A percentile compares a stretch with the other conserved stretches of the same genome.
phyloP scores from a whole-genome alignment of 2,888 invertebrate genomes.

The Nomada goodeniana region DNA sequence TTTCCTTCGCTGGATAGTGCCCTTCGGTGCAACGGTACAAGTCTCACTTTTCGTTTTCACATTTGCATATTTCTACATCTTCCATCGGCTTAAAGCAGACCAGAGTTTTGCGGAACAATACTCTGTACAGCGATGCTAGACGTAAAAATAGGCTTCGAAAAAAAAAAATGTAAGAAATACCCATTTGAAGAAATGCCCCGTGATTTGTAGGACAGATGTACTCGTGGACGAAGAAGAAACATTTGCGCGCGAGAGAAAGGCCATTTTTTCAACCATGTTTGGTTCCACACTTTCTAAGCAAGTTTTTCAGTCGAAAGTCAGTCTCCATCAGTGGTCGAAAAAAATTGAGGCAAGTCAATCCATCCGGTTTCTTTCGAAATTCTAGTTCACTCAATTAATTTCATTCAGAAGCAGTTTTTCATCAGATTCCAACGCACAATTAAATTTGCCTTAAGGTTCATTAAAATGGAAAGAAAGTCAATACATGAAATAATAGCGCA shows the following conservation, averaged over 20 bases:
- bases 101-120: conserved; percentile 69
- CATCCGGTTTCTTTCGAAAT: background rate
- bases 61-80: conserved; percentile 33
- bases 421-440: background rate
- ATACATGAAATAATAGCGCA: background rate
- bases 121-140: conserved; percentile 68
- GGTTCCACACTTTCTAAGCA: background rate
- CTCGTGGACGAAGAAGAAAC: conserved; percentile 37
- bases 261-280: conserved; percentile 19
- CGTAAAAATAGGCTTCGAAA: conserved; percentile 62
- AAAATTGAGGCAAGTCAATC: background rate
- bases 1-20: conserved; percentile 22
- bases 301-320: background rate
- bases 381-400: background rate
- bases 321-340: background rate
- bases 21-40: conserved; percentile 35
- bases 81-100: conserved; percentile 63
- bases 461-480: background rate
- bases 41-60: conserved; percentile 15
- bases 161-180: conserved; percentile 4
- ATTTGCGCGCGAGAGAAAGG: conserved; percentile 38
- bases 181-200: conserved; percentile 60
- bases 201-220: conserved; percentile 33
- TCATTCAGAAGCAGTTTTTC: background rate
- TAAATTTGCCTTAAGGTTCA: background rate